Percentiles rank a stretch among this genome's conserved stretches.
Evolutionary conservation across 1,140 invertebrate species (phyloP).

Genomic region (Eriocheir sinensis): DNA sequence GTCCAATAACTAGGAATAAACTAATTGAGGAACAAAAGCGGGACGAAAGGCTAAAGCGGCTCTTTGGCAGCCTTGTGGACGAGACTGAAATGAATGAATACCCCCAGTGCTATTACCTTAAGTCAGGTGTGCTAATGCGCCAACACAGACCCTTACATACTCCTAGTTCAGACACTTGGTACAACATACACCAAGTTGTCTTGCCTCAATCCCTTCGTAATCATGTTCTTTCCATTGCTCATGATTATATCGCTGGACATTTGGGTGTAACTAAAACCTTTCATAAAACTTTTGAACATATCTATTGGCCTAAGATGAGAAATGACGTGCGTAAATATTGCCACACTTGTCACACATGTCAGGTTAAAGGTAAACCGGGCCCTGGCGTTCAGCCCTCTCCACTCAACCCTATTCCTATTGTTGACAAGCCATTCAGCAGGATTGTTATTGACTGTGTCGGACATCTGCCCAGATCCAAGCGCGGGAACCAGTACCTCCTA

Average conservation of each 20-base stretch:
- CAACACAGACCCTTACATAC: no score
- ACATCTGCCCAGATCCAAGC: neutral
- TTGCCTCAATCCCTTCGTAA: neutral
- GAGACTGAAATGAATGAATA: neutral
- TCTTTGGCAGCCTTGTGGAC: neutral
- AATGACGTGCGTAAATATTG: neutral
- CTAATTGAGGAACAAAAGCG: neutral
- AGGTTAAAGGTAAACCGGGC: conserved; percentile 11
- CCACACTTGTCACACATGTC: conserved; percentile 31
- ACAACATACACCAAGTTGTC: neutral
- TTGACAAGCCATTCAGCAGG: conserved; percentile 46
- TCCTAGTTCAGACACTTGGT: neutral
- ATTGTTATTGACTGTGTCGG: conserved; percentile 58
- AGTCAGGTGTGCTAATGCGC: neutral
- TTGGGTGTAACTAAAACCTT: conserved; percentile 40
- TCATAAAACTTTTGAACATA: neutral
- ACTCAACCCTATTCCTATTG: conserved; percentile 28
- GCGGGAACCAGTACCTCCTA: neutral
- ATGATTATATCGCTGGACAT: neutral
- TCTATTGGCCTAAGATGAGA: conserved; percentile 21
- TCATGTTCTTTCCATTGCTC: neutral
- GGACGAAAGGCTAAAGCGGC: neutral
- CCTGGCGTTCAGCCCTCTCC: neutral
- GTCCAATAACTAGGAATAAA: no score
- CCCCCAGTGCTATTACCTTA: neutral